Base-by-base conservation (phyloP, 2,113 vertebrate genomes). In the Gymnarchus niloticus region DNA sequence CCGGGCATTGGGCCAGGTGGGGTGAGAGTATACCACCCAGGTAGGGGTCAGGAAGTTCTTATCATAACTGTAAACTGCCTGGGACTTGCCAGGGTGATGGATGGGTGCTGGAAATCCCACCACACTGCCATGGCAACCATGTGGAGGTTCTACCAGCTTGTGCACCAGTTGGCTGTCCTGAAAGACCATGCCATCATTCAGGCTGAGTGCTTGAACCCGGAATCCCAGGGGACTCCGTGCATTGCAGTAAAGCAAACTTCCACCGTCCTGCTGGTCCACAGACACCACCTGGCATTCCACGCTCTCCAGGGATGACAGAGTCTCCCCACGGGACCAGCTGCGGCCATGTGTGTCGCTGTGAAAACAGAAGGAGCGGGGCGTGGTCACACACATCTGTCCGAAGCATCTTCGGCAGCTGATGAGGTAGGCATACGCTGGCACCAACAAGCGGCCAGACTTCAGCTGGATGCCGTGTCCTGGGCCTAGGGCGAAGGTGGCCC, bases 211-310 rank as follows among this genome's bases (percentile, higher is more conserved):
- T 93, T 99, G 98, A 0, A 98, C 96, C 2, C 98, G 93, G 92
- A 91, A 96, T 0, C 97, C 97, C 56, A 97, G 85, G 0, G 95
- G 93, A 87, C 97, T 99, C 87, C 98, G 95, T 0, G 97, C 97
- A 0, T 99, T 99, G 86, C 97, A 98, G 91, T 98, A 99, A 83
- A 99, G 90, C 7, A 97, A 49, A 0, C 94, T 94, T 17, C 92
- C 93, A 0, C 97, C 97, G 0, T 93, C 94, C 82, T 96, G 96
- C 21, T 96, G 93, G 0, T 97, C 96, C 89, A 99, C 95, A 0
- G 93, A 96, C 23, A 96, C 97, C 91, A 99, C 87, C 92, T 99
- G 98, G 92, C 97, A 98, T 92, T 99, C 97, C 6, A 97, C 95
- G 0, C 95, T 97, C 88, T 95, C 95, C 14, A 97, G 95, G 19